Evolutionary conservation across 1,140 invertebrate genomes (phyloP).

Genomic region (Halotydeus destructor): DNA sequence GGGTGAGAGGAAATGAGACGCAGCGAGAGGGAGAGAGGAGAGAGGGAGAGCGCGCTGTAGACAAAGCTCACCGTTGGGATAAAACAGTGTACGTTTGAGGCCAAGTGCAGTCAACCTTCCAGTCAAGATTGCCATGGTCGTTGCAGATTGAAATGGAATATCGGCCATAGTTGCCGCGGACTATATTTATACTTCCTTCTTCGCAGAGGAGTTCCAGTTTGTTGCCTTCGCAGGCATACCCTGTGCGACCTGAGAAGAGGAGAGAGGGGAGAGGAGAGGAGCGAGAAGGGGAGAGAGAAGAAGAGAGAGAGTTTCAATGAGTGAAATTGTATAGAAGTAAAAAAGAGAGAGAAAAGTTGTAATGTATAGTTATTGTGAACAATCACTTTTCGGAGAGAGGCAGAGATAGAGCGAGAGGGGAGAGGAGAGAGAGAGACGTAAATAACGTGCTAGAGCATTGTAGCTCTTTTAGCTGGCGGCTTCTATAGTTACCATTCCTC

Average conservation of each 20-base stretch:
- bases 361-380: too few species aligned
- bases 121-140: conserved; percentile 81
- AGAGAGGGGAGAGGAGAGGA: too few species aligned
- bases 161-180: conserved; percentile 80
- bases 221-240: conserved; percentile 81
- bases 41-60: neutral
- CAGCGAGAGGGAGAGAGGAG: neutral
- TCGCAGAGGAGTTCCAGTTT: conserved; percentile 64
- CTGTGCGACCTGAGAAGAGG: conserved; percentile 48
- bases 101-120: conserved; percentile 88
- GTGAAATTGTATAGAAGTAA: too few species aligned
- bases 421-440: too few species aligned
- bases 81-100: conserved; percentile 30
- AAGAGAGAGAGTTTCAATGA: conserved; percentile 1
- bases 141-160: conserved; percentile 92
- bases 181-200: conserved; percentile 67
- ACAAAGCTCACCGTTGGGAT: conserved; percentile 26
- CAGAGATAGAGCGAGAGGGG: too few species aligned
- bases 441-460: too few species aligned
- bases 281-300: neutral
- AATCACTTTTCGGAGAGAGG: too few species aligned
- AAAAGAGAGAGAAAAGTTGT: too few species aligned
- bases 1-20: too few species aligned
- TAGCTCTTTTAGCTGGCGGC: too few species aligned
- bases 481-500: too few species aligned